phyloP scores from a whole-genome alignment of 2,888 invertebrate species.

The Ophioninae sp. region DNA sequence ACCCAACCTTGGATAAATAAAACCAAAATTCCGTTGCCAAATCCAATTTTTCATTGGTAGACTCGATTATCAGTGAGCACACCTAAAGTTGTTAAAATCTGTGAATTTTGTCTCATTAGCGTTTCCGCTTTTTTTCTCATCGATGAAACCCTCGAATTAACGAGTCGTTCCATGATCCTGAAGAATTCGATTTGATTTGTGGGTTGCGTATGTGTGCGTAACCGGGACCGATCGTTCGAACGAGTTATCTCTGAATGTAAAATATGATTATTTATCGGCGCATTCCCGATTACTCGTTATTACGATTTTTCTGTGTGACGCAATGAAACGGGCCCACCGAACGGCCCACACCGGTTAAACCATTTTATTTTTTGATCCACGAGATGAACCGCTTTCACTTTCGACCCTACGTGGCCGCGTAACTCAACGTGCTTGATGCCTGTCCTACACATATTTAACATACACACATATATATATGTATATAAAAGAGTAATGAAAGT shows the following conservation, averaged over 20 bases:
- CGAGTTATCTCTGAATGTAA: slow-evolving; percentile 26
- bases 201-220: background rate
- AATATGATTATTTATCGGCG: slow-evolving; percentile 16
- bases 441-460: slow-evolving; percentile 18
- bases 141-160: background rate
- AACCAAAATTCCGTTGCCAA: too few species aligned
- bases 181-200: background rate
- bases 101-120: background rate
- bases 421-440: slow-evolving; percentile 25
- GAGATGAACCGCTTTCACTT: slow-evolving; percentile 60
- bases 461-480: background rate
- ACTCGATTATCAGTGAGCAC: too few species aligned
- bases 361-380: slow-evolving; percentile 46
- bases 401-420: slow-evolving; percentile 36
- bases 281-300: slow-evolving; percentile 20
- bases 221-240: background rate
- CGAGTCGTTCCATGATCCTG: background rate
- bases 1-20: too few species aligned
- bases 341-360: slow-evolving; percentile 52
- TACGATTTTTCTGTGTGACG: slow-evolving; percentile 35
- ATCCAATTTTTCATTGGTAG: too few species aligned
- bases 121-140: background rate
- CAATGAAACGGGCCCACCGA: slow-evolving; percentile 45
- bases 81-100: too few species aligned
- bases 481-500: background rate